Base-by-base conservation (phyloP, 2,888 invertebrate genomes). In the Diaperis boleti region DNA sequence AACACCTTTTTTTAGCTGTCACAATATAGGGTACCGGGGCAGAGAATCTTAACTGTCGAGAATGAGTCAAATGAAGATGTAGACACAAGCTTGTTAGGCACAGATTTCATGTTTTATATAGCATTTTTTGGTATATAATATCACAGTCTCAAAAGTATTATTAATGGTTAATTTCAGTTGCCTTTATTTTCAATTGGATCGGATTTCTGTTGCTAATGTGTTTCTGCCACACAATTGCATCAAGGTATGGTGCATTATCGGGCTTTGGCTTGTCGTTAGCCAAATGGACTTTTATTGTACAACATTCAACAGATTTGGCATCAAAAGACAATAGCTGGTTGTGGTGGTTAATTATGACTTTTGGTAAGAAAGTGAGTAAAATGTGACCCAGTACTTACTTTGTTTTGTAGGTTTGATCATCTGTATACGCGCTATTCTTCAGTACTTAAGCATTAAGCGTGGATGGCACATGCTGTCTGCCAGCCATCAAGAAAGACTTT, bases 161-260 rank as follows among this genome's bases (percentile, higher is more conserved):
- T n/a, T n/a, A 26, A 2, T 26, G 6, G 26, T 8, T 26, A 8
- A 2, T 62, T 62, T 41, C 83, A 93, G 95, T 95, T 81, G 93
- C 96, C 72, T 96, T 96, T 84, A 88, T 96, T 45, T 96, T 96
- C 84, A 96, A 96, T 84, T 96, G 96, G 96, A 90, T 96, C 78
- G 96, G 96, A 8, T 95, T 96, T 81, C 83, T 96, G 71, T 85
- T 95, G 78, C 85, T 95, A 71, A 92, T 96, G 88, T 96, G 96
- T 78, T 94, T 96, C 85, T 95, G 95, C 77, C 95, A 95, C 81
- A 95, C 96, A 49, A 94, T 96, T 74, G 96, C 96, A 31, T 94
- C 94, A 20, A 89, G 95, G 72, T 95, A 95, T 80, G 96, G 96
- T 17, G 96, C 96, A 1, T 83, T 96, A 45, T 92, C 96, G 39